Evolutionary conservation across 2,888 invertebrate genomes (phyloP).

Genomic region (Isotomurus palustris): DNA sequence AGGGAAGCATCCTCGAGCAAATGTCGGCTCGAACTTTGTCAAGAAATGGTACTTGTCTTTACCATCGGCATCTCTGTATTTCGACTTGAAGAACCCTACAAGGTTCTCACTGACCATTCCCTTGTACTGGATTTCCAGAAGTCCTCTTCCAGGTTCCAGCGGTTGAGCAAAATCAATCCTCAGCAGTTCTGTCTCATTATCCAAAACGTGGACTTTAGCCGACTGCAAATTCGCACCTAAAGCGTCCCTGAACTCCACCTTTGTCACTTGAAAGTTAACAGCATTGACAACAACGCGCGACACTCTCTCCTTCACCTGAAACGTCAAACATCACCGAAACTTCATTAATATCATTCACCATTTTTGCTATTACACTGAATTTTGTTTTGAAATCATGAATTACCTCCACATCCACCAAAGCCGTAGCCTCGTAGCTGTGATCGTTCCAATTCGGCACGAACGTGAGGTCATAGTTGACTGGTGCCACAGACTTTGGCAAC

Average conservation of each 20-base stretch:
- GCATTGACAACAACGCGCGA: conserved; percentile 64
- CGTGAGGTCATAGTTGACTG: conserved; percentile 78
- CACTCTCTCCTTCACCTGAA: conserved; percentile 64
- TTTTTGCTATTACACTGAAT: not conserved
- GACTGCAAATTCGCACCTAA: not conserved
- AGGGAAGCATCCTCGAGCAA: conserved; percentile 60
- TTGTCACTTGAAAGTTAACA: conserved; percentile 47
- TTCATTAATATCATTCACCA: too few species aligned
- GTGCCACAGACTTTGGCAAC: conserved; percentile 74
- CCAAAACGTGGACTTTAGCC: conserved; percentile 43
- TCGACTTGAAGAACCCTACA: conserved; percentile 88
- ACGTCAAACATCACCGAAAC: not conserved
- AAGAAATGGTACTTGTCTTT: conserved; percentile 78
- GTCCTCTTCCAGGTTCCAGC: conserved; percentile 55
- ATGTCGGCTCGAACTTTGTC: conserved; percentile 86
- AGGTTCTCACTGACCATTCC: conserved; percentile 86
- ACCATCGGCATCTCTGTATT: conserved; percentile 65
- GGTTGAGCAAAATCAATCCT: conserved; percentile 61
- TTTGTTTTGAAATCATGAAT: not conserved
- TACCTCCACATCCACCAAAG: conserved; percentile 77
- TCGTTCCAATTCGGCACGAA: conserved; percentile 77
- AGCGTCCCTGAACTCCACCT: not conserved
- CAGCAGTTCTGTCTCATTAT: conserved; percentile 63
- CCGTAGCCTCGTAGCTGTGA: conserved; percentile 79
- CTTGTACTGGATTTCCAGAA: conserved; percentile 65